Evolutionary conservation across 2,113 vertebrate species (phyloP).

Genomic region (Hassar affinis): DNA sequence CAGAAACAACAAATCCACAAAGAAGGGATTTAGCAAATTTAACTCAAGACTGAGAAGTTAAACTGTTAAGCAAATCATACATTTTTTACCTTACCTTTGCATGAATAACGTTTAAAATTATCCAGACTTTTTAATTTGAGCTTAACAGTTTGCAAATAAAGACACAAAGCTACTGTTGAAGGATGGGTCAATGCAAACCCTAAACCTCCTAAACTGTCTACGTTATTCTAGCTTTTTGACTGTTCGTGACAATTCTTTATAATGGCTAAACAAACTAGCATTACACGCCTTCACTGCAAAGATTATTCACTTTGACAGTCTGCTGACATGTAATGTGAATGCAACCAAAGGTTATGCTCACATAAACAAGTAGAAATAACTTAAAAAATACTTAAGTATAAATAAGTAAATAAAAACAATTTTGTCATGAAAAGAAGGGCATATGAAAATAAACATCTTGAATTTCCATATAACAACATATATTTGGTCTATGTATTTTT

Average conservation of each 20-base stretch:
- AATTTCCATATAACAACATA: too few relatives aligned
- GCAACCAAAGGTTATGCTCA: neutral
- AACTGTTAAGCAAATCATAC: neutral
- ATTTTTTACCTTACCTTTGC: neutral
- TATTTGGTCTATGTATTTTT: too few relatives aligned
- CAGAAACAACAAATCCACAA: too few relatives aligned
- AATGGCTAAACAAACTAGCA: neutral
- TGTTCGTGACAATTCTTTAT: neutral
- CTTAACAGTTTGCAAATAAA: neutral
- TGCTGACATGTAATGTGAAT: neutral
- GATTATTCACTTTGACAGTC: neutral
- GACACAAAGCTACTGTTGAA: neutral
- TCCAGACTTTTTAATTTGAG: neutral
- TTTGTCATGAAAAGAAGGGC: too few relatives aligned
- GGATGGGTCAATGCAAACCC: neutral
- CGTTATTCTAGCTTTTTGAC: neutral
- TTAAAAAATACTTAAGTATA: too few relatives aligned
- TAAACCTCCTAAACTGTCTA: neutral
- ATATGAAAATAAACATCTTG: too few relatives aligned
- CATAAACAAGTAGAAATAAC: neutral
- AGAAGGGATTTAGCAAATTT: neutral
- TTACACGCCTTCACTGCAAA: neutral
- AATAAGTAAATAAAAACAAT: too few relatives aligned
- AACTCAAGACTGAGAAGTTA: neutral
- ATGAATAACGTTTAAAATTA: neutral